A percentile compares a stretch with the other conserved stretches of the same genome.
Conservation (phyloP, 2,888 invertebrate species). For the Drosophila pseudotalamancana region DNA sequence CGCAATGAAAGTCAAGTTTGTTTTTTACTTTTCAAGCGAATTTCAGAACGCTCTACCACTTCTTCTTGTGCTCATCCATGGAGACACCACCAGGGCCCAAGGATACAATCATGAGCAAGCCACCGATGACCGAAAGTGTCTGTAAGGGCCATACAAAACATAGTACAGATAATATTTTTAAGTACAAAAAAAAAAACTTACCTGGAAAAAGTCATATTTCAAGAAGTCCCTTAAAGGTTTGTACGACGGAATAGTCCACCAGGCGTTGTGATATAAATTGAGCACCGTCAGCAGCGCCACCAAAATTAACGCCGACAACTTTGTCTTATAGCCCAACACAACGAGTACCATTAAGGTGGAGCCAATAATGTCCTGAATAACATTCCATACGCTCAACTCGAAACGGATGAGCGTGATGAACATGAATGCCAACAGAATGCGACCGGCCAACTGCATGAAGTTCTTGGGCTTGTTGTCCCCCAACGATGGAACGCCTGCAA, state of each 20-base stretch:
- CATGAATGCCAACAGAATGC: conserved; percentile 98
- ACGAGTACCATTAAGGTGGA: conserved; percentile 97
- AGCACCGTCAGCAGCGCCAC: conserved; percentile 94
- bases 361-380: conserved; percentile 96
- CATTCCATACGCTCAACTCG: conserved; percentile 95
- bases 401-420: conserved; percentile 98
- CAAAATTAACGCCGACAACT: conserved; percentile 97
- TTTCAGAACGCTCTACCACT: conserved; percentile 85
- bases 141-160: conserved; percentile 86
- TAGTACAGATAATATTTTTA: not conserved
- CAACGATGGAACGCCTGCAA: conserved; percentile 96
- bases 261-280: conserved; percentile 99
- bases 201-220: conserved; percentile 99
- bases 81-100: conserved; percentile 99
- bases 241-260: conserved; percentile 98
- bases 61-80: conserved; percentile 99
- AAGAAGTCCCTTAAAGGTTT: conserved; percentile 99
- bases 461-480: conserved; percentile 99
- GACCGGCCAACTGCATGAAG: conserved; percentile 97
- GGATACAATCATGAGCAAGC: conserved; percentile 98
- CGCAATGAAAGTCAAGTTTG: conserved; percentile 56
- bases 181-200: conserved; percentile 82
- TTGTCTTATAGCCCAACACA: conserved; percentile 99
- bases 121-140: conserved; percentile 99
- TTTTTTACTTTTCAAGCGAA: conserved; percentile 32